A percentile compares a stretch with the other conserved stretches of the same genome.
phyloP scores from a whole-genome alignment of 2,888 invertebrate species.

The Galerucella pusilla region DNA sequence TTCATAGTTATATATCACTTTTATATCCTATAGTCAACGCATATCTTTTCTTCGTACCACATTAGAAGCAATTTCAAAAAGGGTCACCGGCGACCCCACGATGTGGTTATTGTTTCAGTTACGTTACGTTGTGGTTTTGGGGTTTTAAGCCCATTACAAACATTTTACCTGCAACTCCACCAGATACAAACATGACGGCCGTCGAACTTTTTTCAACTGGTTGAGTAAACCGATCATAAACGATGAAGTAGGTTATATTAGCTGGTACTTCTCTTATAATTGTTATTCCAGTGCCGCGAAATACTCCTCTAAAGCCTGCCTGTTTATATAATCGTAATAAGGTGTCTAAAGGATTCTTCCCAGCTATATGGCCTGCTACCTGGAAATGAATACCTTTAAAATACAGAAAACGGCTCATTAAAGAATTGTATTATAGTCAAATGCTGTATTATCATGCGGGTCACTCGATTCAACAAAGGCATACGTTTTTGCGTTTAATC shows the following conservation, averaged over 20 bases:
- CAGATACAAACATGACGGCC: slow-evolving; percentile 78
- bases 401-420: too few species aligned
- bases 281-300: slow-evolving; percentile 80
- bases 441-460: too few species aligned
- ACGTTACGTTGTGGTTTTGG: too few species aligned
- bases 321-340: slow-evolving; percentile 70
- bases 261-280: slow-evolving; percentile 84
- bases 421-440: neutral
- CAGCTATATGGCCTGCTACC: slow-evolving; percentile 17
- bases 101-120: too few species aligned
- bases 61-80: too few species aligned
- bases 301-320: slow-evolving; percentile 78
- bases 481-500: too few species aligned
- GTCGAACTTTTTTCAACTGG: slow-evolving; percentile 69
- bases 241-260: slow-evolving; percentile 85
- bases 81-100: too few species aligned
- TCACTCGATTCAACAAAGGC: too few species aligned
- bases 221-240: slow-evolving; percentile 73
- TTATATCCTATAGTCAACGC: too few species aligned
- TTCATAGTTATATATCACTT: too few species aligned
- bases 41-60: too few species aligned
- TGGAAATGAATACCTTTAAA: too few species aligned
- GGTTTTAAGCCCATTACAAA: neutral
- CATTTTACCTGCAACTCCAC: slow-evolving; percentile 78
- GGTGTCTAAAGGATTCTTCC: slow-evolving; percentile 72